These are phyloP conservation scores for Cotesia congregata DNA, from an alignment of 2,888 invertebrate species.

Conservation along the genomic window DNA sequence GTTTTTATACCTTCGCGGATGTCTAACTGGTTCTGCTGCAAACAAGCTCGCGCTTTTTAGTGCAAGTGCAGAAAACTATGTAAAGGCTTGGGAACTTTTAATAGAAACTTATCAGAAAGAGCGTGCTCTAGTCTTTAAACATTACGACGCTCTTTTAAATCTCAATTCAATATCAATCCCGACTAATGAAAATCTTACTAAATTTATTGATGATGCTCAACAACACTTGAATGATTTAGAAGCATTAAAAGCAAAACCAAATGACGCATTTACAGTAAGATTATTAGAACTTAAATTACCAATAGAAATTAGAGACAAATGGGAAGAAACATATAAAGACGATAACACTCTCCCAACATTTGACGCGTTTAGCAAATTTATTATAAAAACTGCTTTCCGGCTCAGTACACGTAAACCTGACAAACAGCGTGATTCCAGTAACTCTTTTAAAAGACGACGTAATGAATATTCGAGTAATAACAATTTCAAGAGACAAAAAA, in stretches of 20 bases:
- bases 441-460: conserved; percentile 1
- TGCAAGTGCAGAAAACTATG: conserved; percentile 4
- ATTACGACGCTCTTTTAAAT: conserved; percentile 5
- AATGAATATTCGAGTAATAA: background rate
- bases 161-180: background rate
- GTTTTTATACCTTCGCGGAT: conserved; percentile 33
- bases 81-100: background rate
- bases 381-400: conserved; percentile 23
- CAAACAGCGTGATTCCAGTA: background rate
- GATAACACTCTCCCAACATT: conserved; percentile 27
- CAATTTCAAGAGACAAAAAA: conserved; percentile 11
- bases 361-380: conserved; percentile 22
- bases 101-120: background rate
- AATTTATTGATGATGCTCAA: conserved; percentile 19
- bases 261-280: conserved; percentile 16
- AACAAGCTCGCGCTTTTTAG: conserved; percentile 38
- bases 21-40: conserved; percentile 34
- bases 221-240: conserved; percentile 22
- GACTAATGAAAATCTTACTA: background rate
- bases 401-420: background rate
- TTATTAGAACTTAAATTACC: conserved; percentile 27
- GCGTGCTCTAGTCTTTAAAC: background rate
- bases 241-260: background rate
- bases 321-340: conserved; percentile 19
- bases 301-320: conserved; percentile 13